phyloP scores from a whole-genome alignment of 2,797 vertebrate genomes.

The Sebastes nivosus region DNA sequence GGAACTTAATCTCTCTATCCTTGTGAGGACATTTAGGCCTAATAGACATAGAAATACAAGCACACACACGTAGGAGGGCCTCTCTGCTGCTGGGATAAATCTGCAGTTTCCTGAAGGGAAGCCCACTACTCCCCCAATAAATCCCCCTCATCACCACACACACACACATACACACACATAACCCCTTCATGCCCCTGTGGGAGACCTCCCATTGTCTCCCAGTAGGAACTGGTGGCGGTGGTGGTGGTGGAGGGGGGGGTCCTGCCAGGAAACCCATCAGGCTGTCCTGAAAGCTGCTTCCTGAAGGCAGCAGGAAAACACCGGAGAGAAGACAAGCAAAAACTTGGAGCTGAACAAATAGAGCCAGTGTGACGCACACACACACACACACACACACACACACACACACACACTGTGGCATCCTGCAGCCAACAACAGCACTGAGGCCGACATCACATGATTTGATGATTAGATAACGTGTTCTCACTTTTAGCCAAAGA shows the following conservation, averaged over 20 bases:
- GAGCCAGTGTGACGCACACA: conserved; percentile 19
- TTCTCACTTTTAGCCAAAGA: conserved; percentile 39
- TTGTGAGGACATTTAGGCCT: conserved; percentile 23
- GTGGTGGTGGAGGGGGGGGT: conserved; percentile 4
- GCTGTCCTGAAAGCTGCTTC: conserved; percentile 81
- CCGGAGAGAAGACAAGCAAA: conserved; percentile 64
- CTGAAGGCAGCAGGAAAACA: conserved; percentile 77
- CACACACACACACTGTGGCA: conserved; percentile 25
- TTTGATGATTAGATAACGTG: conserved; percentile 36
- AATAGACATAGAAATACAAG: conserved; percentile 1
- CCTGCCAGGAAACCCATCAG: conserved; percentile 75
- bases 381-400: conserved; percentile 22
- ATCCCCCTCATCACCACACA: conserved; percentile 39
- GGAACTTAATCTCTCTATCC: conserved; percentile 17
- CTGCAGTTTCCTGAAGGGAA: conserved; percentile 83
- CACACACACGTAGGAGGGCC: conserved; percentile 26
- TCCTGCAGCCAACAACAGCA: conserved; percentile 37
- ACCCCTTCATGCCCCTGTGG: conserved; percentile 50
- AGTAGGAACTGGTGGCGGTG: conserved; percentile 56
- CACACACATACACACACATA: conserved; percentile 34
- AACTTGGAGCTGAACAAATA: conserved; percentile 68
- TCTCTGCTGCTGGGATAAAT: conserved; percentile 70
- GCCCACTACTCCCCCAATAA: conserved; percentile 61
- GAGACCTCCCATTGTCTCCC: conserved; percentile 82
- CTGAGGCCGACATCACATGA: conserved; percentile 57